A percentile compares a stretch with the other conserved stretches of the same genome.
These are phyloP conservation scores for Eupithecia inturbata DNA, from an alignment of 2,888 invertebrate species.

Conservation along the genomic window DNA sequence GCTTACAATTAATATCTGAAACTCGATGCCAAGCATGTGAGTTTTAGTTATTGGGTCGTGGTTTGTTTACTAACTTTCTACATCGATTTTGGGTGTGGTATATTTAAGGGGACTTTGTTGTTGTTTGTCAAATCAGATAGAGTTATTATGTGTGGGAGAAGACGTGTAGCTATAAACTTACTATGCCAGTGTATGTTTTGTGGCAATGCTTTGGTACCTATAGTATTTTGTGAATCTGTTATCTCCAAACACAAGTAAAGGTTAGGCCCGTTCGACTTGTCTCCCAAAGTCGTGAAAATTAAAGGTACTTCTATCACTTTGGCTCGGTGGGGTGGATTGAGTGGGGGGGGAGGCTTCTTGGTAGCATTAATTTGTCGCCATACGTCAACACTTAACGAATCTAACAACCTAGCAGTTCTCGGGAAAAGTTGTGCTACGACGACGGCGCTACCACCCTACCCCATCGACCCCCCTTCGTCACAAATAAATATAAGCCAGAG, in stretches of 20 bases:
- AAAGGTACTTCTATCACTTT: not conserved
- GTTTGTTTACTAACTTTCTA: no score
- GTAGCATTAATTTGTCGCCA: slow-evolving; percentile 46
- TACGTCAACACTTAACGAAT: slow-evolving; percentile 50
- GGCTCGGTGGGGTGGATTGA: not conserved
- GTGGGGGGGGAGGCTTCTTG: slow-evolving; percentile 5
- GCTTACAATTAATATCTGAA: no score
- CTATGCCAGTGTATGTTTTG: not conserved
- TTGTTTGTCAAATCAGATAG: not conserved
- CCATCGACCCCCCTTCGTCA: slow-evolving; percentile 65
- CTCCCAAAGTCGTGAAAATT: not conserved
- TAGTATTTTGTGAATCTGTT: not conserved
- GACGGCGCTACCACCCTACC: slow-evolving; percentile 52
- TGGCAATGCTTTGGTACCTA: not conserved
- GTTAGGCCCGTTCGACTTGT: not conserved
- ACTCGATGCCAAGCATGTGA: no score
- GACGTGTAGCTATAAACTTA: not conserved
- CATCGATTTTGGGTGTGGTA: no score
- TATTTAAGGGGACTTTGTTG: not conserved
- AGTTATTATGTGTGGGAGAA: not conserved
- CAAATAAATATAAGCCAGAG: slow-evolving; percentile 80
- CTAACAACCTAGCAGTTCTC: slow-evolving; percentile 63
- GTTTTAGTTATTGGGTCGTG: no score
- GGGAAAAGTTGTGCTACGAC: slow-evolving; percentile 65
- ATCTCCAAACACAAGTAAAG: not conserved